Percentiles rank a stretch among this genome's conserved stretches.
These are phyloP conservation scores for Hystrix brachyura DNA, from an alignment of 2,113 vertebrate genomes.

Conservation along the genomic window DNA sequence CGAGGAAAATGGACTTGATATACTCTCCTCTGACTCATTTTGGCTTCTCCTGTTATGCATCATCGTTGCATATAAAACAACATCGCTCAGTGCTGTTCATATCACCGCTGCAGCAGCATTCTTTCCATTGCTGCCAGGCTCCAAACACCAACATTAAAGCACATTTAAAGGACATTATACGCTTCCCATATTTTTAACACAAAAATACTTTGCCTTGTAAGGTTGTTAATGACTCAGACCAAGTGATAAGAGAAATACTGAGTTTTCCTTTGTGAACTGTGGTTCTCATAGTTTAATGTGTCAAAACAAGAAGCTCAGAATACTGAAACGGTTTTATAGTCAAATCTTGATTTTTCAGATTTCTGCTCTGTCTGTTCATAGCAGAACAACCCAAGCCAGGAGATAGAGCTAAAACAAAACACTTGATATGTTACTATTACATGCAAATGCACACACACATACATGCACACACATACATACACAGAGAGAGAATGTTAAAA, in stretches of 20 bases:
- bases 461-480: neutral
- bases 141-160: conserved; percentile 59
- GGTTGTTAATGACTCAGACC: conserved; percentile 35
- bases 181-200: conserved; percentile 39
- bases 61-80: conserved; percentile 70
- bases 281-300: neutral
- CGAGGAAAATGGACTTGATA: conserved; percentile 81
- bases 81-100: conserved; percentile 4
- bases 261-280: neutral
- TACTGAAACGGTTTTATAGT: neutral
- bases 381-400: neutral
- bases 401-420: neutral
- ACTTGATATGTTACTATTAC: neutral
- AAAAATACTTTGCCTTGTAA: neutral
- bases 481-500: neutral
- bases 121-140: neutral
- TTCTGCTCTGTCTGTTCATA: neutral
- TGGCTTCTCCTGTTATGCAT: conserved; percentile 70
- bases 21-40: conserved; percentile 77
- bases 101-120: neutral
- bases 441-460: neutral
- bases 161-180: conserved; percentile 66
- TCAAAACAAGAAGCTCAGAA: neutral
- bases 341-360: neutral
- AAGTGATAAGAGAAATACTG: neutral